Conservation (phyloP, 2,797 vertebrate genomes). For the Scarus forsteni region DNA sequence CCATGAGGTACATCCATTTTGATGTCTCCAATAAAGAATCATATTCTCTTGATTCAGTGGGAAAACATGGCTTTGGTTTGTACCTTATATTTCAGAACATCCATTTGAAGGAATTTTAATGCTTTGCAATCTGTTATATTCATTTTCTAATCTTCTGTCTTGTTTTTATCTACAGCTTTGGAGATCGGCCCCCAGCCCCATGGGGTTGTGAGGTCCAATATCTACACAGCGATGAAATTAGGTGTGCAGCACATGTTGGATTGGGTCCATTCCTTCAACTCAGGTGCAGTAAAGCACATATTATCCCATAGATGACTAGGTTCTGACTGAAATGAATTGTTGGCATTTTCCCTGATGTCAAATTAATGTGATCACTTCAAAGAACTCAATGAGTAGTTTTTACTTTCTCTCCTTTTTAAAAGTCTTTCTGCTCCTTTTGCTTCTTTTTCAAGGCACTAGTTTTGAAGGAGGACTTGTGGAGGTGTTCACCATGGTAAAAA, state of each 20-base stretch:
- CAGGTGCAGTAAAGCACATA: conserved; percentile 75
- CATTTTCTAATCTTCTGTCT: neutral
- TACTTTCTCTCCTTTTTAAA: neutral
- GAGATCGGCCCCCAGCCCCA: conserved; percentile 91
- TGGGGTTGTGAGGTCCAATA: conserved; percentile 84
- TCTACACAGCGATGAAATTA: conserved; percentile 81
- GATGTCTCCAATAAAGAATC: conserved; percentile 75
- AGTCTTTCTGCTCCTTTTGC: neutral
- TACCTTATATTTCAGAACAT: neutral
- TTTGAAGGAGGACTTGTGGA: conserved; percentile 86
- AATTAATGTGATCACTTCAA: too few relatives aligned
- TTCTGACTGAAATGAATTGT: too few relatives aligned
- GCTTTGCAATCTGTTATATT: neutral
- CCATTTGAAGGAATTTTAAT: neutral
- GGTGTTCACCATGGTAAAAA: conserved; percentile 72
- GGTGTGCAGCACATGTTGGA: conserved; percentile 82
- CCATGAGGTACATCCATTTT: conserved; percentile 80
- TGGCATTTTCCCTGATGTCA: too few relatives aligned
- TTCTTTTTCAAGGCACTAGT: conserved; percentile 67
- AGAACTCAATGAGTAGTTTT: neutral
- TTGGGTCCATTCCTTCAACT: conserved; percentile 88
- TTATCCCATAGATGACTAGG: neutral
- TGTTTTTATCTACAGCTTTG: conserved; percentile 72
- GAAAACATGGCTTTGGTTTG: conserved; percentile 84
- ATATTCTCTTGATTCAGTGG: conserved; percentile 82